Evolutionary conservation across 2,888 invertebrate genomes (phyloP), one percentile per base, ranked within the genome.

Genomic region (Eremobia ochroleuca): DNA sequence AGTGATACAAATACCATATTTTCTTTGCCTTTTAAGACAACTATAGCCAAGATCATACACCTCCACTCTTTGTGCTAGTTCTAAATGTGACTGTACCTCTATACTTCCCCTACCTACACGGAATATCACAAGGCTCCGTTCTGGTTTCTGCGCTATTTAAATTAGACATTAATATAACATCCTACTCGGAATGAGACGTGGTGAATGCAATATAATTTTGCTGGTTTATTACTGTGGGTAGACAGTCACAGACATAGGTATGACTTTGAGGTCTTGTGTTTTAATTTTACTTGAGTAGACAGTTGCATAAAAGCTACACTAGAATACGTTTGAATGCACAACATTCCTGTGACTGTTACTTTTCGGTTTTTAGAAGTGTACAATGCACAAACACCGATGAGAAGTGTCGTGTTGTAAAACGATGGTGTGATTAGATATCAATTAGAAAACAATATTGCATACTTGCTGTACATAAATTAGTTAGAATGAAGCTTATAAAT

Each of bases 101-200:
- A 73, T 62, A 71, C 76, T 64, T 70, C 61, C 46, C 77, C 91
- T 88, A 79, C 94, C 93, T 91, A 94, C 93, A 87, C 91, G 88
- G 90, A 80, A 79, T 94, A 82, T 92, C 89, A 73, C 94, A 94
- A 95, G 95, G 94, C 83, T 92, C 86, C 84, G 86, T 89, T 90
- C 91, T 94, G 88, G 92, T 90, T 90, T 92, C 92, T 87, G 82
- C 82, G 85, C 86, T 90, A 88, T 92, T 93, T 91, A 88, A 90
- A 89, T 88, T 89, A 90, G 82, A 88, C 83, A 86, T 88, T 86
- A 88, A 79, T 90, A 78, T 77, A 85, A 76, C 83, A 82, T 91
- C 89, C 85, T 86, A 90, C 87, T 91, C 89, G 25, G 66, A 77
- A 62, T 75, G 73, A 81, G 86, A 74, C 73, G 85, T 85, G 87